These are phyloP conservation scores for Allobates femoralis DNA, from an alignment of 2,797 vertebrate genomes.

Conservation along the genomic window DNA sequence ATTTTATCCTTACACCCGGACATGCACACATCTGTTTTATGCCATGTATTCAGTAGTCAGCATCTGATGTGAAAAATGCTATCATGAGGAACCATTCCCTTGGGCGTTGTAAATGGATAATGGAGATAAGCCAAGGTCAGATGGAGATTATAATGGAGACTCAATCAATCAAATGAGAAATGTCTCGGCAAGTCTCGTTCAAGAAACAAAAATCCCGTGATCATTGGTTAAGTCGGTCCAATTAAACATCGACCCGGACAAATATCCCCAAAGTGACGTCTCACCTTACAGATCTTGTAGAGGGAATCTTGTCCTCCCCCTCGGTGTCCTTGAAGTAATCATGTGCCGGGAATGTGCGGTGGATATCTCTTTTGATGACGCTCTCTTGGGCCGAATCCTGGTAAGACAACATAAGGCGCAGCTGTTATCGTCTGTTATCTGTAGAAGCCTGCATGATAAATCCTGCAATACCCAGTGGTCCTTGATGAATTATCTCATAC, in stretches of 20 bases:
- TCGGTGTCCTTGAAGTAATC: constrained; percentile 97
- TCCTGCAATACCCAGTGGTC: constrained; percentile 47
- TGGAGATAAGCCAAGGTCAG: constrained; percentile 17
- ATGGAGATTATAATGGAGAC: neutral
- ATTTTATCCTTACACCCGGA: neutral
- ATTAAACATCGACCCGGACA: neutral
- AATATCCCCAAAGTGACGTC: constrained; percentile 6
- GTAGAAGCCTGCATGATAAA: constrained; percentile 31
- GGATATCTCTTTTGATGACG: constrained; percentile 95
- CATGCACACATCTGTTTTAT: constrained; percentile 9
- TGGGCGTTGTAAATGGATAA: neutral
- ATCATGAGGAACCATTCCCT: neutral
- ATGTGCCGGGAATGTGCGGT: constrained; percentile 96
- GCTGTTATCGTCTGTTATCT: constrained; percentile 42
- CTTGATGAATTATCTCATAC: constrained; percentile 34
- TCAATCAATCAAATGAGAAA: neutral
- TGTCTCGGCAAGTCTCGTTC: neutral
- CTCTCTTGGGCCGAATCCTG: constrained; percentile 93
- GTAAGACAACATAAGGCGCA: constrained; percentile 53
- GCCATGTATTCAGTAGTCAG: neutral
- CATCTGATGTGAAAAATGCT: neutral
- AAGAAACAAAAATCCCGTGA: neutral
- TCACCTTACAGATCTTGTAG: constrained; percentile 98
- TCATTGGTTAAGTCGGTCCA: neutral
- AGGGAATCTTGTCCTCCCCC: constrained; percentile 97